Conservation (phyloP, 2,113 vertebrate species). For the Maccullochella peelii region DNA sequence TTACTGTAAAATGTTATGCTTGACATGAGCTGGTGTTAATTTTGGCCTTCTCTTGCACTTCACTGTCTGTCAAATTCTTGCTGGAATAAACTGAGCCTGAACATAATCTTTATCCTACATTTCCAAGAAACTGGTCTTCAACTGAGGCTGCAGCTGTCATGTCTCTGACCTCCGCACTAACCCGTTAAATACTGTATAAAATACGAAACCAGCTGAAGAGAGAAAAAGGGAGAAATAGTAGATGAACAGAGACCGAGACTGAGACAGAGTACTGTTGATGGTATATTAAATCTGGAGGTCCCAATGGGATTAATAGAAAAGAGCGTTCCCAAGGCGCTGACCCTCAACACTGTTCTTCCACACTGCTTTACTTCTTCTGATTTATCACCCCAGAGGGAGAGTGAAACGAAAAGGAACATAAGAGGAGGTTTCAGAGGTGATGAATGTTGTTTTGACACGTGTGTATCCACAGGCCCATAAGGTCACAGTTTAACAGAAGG, state of each 20-base stretch:
- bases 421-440: slow-evolving; percentile 51
- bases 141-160: slow-evolving; percentile 15
- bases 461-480: slow-evolving; percentile 57
- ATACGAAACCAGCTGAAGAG: not conserved
- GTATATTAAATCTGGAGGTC: slow-evolving; percentile 44
- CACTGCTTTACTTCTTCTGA: slow-evolving; percentile 67
- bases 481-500: slow-evolving; percentile 70
- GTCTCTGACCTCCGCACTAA: slow-evolving; percentile 13
- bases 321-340: slow-evolving; percentile 37
- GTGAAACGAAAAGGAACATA: not conserved
- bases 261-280: not conserved
- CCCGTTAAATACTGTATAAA: slow-evolving; percentile 5
- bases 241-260: slow-evolving; percentile 5
- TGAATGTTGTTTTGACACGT: slow-evolving; percentile 79
- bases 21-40: slow-evolving; percentile 3
- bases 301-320: slow-evolving; percentile 54
- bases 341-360: slow-evolving; percentile 54
- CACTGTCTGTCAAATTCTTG: slow-evolving; percentile 2
- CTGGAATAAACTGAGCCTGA: slow-evolving; percentile 9
- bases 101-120: slow-evolving; percentile 20
- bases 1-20: not conserved
- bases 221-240: not conserved
- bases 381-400: slow-evolving; percentile 59
- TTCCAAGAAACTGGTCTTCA: slow-evolving; percentile 7
- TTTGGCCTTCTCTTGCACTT: not conserved